These are phyloP conservation scores for Oxystoma pomonae DNA, from an alignment of 2,888 invertebrate species.

Conservation along the genomic window DNA sequence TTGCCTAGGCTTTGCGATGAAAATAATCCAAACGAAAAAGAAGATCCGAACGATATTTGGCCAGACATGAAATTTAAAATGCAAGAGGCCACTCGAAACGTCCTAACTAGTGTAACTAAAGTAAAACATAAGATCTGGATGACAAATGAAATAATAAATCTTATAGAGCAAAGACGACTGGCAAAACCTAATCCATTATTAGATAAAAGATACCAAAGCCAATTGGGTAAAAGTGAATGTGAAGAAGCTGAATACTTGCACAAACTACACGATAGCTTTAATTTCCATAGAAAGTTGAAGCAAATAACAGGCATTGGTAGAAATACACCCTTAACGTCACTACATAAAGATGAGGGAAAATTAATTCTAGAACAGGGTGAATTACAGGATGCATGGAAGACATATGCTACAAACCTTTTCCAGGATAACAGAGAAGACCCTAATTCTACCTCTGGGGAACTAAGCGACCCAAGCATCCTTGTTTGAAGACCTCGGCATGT, in stretches of 20 bases:
- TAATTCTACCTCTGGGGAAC: no score
- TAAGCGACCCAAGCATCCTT: no score
- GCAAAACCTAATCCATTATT: no score
- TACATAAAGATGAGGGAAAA: neutral
- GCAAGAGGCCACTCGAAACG: conserved; percentile 6
- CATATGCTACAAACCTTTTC: neutral
- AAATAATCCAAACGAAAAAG: conserved; percentile 7
- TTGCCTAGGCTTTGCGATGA: conserved; percentile 2
- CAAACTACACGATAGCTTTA: neutral
- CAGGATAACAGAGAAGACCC: no score
- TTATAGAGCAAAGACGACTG: no score
- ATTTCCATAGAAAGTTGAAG: neutral
- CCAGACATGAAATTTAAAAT: conserved; percentile 1
- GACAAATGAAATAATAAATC: conserved; percentile 4
- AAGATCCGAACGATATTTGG: conserved; percentile 5
- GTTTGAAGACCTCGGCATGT: no score
- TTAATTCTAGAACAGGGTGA: neutral
- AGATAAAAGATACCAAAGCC: no score
- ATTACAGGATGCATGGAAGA: neutral
- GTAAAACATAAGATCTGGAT: conserved; percentile 1
- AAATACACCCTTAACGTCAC: neutral
- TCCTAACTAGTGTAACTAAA: conserved; percentile 3
- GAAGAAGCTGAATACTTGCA: neutral
- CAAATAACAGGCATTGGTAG: neutral
- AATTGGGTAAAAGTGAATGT: neutral